Base-by-base conservation (phyloP, 2,797 vertebrate species). In the Notamacropus eugenii region DNA sequence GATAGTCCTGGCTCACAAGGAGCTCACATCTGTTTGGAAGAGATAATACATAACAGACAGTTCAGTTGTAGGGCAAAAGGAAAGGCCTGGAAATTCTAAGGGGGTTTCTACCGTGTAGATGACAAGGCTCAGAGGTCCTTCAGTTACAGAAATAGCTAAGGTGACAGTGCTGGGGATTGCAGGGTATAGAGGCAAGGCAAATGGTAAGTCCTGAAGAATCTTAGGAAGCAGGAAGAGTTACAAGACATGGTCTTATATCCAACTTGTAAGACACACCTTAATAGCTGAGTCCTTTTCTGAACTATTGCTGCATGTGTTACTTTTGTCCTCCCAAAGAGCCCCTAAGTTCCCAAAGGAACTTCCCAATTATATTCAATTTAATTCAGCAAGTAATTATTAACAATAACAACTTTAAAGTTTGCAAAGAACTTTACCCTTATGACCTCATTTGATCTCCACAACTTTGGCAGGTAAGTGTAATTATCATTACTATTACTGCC, bases 291-390 rank as follows among this genome's bases (percentile, higher is more conserved):
- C 14, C 14, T 13, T 67, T 67, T n/a, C 62, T 62, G 31, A 62
- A 34, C 94, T 95, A 97, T 95, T 94, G 91, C 94, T 95, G 91
- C 95, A 96, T 93, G 87, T 93, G 52, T 58, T 90, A 6, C 12
- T 50, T 96, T 93, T 92, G 92, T 29, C 96, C 95, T 74, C 58
- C 90, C 27, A 93, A 54, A 8, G 90, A n/a, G 13, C 14, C 34
- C 34, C 14, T 90, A 91, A 46, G 55, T 94, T 31, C 56, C 74
- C 31, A 4, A 54, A 55, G 92, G 90, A 19, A 46, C 46, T 46
- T 46, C 46, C 46, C 22, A 94, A 92, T 8, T 55, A 31, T 54
- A 54, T 92, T 55, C 94, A 93, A 90, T 94, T 90, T 40, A 74
- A 90, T 1, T 91, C 95, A 93, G 50, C 95, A 14, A 93, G 92